A percentile compares a stretch with the other conserved stretches of the same genome.
Evolutionary conservation across 2,888 invertebrate genomes (phyloP).

Genomic region (Cabera pusaria): DNA sequence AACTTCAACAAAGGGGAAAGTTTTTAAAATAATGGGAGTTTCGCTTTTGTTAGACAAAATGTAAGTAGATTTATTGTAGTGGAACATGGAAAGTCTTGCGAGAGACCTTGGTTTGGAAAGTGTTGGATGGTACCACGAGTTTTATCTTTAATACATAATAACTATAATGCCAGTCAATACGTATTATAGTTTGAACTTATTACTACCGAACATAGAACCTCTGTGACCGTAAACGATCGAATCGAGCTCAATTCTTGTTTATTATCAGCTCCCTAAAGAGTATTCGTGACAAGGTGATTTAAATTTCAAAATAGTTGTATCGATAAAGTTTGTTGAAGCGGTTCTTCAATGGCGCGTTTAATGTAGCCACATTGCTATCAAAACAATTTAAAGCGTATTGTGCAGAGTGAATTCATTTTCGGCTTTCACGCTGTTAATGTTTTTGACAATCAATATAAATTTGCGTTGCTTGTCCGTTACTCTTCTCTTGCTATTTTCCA

Average conservation of each 20-base stretch:
- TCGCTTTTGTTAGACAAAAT: conserved; percentile 13
- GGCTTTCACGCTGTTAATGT: conserved; percentile 8
- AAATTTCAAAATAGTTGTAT: conserved; percentile 33
- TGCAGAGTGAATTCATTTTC: conserved; percentile 18
- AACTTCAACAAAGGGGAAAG: conserved; percentile 7
- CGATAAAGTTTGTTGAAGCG: conserved; percentile 39
- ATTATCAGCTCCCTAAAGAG: conserved; percentile 32
- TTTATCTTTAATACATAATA: too few relatives aligned
- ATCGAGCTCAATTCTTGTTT: conserved; percentile 22
- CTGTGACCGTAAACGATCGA: conserved; percentile 15
- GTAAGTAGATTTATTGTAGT: too few relatives aligned
- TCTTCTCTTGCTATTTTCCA: not conserved
- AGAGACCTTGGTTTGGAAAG: conserved; percentile 5
- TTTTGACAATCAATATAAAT: conserved; percentile 6
- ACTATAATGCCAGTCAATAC: too few relatives aligned
- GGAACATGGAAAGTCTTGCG: conserved; percentile 1
- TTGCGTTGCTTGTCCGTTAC: not conserved
- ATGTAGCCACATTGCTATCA: conserved; percentile 35
- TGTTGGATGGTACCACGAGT: conserved; percentile 5
- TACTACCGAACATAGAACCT: too few relatives aligned
- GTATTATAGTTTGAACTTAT: too few relatives aligned
- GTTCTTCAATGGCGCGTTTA: conserved; percentile 21
- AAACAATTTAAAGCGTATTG: conserved; percentile 29
- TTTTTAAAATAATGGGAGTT: conserved; percentile 10
- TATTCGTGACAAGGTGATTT: conserved; percentile 41